A percentile compares a stretch with the other conserved stretches of the same genome.
Evolutionary conservation across 2,797 vertebrate species (phyloP).

Genomic region (Lepilemur septentrionalis): DNA sequence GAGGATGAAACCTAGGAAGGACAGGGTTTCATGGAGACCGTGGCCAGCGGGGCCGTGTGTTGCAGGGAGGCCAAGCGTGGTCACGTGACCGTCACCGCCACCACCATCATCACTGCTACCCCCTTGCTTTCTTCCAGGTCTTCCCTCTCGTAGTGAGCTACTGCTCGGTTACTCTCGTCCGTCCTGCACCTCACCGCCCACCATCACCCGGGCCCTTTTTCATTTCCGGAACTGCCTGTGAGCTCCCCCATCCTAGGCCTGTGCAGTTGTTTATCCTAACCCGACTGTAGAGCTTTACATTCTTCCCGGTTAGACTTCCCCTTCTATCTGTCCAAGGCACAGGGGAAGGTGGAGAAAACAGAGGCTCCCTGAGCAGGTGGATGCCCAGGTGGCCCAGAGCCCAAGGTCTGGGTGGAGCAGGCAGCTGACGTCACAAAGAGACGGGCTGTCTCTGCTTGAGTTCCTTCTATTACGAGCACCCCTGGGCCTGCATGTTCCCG

Average conservation of each 20-base stretch:
- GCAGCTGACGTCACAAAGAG: neutral
- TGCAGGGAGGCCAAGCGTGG: accelerated
- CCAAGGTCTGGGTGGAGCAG: neutral
- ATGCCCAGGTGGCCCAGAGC: neutral
- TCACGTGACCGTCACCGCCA: accelerated
- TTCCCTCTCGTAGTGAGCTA: neutral
- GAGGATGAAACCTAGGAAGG: neutral
- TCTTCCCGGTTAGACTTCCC: neutral
- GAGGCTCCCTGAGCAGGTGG: neutral
- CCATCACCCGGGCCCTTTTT: neutral
- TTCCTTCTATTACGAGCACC: neutral
- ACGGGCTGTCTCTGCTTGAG: neutral
- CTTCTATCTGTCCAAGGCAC: neutral
- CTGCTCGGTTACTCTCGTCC: neutral
- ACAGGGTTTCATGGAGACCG: accelerated
- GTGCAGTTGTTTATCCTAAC: too few relatives aligned
- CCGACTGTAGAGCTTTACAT: neutral
- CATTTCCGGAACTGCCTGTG: neutral
- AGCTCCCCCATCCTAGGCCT: neutral
- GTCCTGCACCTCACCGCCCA: neutral
- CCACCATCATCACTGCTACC: neutral
- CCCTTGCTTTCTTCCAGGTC: neutral
- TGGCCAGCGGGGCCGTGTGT: neutral
- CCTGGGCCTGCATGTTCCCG: neutral
- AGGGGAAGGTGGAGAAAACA: neutral